phyloP scores from a whole-genome alignment of 2,888 invertebrate genomes.

The Ganaspis brasiliensis region DNA sequence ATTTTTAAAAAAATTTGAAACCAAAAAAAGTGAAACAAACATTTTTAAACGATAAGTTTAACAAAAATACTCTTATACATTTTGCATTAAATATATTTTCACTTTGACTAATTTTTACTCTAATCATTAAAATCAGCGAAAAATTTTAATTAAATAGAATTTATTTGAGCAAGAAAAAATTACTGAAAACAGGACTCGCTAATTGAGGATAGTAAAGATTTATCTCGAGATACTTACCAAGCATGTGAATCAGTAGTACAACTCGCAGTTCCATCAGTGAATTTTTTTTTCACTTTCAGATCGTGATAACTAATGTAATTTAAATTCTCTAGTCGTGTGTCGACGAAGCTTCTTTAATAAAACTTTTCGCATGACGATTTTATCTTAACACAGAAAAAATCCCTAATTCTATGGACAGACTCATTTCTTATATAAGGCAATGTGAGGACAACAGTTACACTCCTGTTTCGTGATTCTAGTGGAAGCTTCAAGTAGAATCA shows the following conservation, averaged over 20 bases:
- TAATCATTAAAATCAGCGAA: too few species aligned
- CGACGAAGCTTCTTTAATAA: slow-evolving; percentile 44
- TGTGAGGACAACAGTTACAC: slow-evolving; percentile 54
- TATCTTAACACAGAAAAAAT: slow-evolving; percentile 24
- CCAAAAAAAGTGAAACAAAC: too few species aligned
- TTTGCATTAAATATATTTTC: too few species aligned
- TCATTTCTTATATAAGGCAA: slow-evolving; percentile 59
- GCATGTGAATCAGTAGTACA: slow-evolving; percentile 56
- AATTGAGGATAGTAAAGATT: neutral
- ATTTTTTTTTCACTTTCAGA: too few species aligned
- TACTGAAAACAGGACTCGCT: neutral
- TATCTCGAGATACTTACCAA: slow-evolving; percentile 51
- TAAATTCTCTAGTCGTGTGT: slow-evolving; percentile 47
- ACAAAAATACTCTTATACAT: too few species aligned
- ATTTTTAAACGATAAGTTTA: too few species aligned
- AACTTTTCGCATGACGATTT: slow-evolving; percentile 51
- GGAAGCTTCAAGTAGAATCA: slow-evolving; percentile 58
- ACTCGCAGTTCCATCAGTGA: slow-evolving; percentile 59
- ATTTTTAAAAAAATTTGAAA: too few species aligned
- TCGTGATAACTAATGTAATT: slow-evolving; percentile 42
- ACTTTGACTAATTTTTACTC: too few species aligned
- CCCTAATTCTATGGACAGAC: slow-evolving; percentile 44
- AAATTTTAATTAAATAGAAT: too few species aligned
- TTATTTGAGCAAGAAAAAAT: neutral
- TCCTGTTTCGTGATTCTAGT: slow-evolving; percentile 59